Conservation (phyloP, 1,140 invertebrate species). For the Drosophila ficusphila region DNA sequence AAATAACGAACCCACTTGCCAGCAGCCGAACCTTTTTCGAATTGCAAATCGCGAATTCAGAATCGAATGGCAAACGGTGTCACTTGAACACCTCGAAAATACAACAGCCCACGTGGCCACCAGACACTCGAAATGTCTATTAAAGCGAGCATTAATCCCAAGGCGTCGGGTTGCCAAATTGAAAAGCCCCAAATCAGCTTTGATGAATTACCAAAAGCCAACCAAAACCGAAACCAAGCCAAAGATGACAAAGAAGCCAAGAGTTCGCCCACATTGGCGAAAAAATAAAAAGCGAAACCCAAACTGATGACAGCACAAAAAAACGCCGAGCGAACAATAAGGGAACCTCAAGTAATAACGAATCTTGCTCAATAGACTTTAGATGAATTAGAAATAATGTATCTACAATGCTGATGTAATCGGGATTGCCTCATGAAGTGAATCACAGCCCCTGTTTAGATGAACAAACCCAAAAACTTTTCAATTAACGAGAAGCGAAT, state of each 20-base stretch:
- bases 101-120: constrained; percentile 29
- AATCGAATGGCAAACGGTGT: constrained; percentile 36
- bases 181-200: constrained; percentile 26
- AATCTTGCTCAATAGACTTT: constrained; percentile 46
- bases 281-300: constrained; percentile 38
- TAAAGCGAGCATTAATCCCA: constrained; percentile 10
- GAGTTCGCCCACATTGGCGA: constrained; percentile 27
- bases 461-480: constrained; percentile 13
- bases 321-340: constrained; percentile 23
- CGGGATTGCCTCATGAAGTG: constrained; percentile 22
- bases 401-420: constrained; percentile 25
- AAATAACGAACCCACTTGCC: constrained; percentile 44
- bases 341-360: constrained; percentile 26
- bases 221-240: constrained; percentile 14
- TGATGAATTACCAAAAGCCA: constrained; percentile 42
- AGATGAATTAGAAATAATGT: constrained; percentile 45
- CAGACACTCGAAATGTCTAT: constrained; percentile 6
- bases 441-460: neutral
- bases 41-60: constrained; percentile 41
- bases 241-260: constrained; percentile 15
- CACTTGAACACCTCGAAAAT: constrained; percentile 41
- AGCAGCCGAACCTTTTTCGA: constrained; percentile 21
- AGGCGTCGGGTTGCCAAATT: constrained; percentile 39
- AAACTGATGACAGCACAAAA: constrained; percentile 46
- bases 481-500: constrained; percentile 8